phyloP scores from a whole-genome alignment of 1,140 invertebrate species.

The Aphis craccivora region DNA sequence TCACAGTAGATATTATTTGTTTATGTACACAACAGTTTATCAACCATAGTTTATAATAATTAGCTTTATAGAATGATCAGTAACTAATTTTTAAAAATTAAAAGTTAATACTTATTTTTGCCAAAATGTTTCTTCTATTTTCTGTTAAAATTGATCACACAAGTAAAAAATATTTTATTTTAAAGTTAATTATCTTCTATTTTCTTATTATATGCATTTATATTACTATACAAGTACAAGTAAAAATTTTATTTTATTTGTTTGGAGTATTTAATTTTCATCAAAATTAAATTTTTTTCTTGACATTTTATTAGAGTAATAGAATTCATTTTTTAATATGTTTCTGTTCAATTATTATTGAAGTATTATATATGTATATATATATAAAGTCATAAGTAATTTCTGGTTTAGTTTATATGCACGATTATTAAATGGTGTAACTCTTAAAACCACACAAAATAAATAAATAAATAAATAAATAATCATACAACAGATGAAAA shows the following conservation, averaged over 20 bases:
- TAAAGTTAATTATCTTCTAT: neutral
- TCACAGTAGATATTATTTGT: neutral
- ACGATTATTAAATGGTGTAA: neutral
- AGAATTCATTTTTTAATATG: neutral
- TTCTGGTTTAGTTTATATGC: neutral
- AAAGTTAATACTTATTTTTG: neutral
- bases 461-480: no score
- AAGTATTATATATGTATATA: neutral
- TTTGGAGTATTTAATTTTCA: neutral
- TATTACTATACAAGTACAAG: neutral
- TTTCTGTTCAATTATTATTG: neutral
- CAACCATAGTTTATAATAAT: neutral
- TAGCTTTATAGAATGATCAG: neutral
- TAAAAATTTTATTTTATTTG: neutral
- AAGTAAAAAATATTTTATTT: neutral
- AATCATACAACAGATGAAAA: slow-evolving; percentile 3
- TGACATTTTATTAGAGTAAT: neutral
- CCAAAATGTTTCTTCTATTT: neutral
- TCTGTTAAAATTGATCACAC: neutral
- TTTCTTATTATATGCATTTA: neutral
- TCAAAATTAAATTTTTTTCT: neutral
- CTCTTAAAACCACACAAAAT: neutral
- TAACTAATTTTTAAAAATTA: neutral
- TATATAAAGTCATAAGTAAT: neutral
- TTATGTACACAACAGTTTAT: neutral